Evolutionary conservation across 2,797 vertebrate genomes (phyloP).

Genomic region (Apodemus agrarius): DNA sequence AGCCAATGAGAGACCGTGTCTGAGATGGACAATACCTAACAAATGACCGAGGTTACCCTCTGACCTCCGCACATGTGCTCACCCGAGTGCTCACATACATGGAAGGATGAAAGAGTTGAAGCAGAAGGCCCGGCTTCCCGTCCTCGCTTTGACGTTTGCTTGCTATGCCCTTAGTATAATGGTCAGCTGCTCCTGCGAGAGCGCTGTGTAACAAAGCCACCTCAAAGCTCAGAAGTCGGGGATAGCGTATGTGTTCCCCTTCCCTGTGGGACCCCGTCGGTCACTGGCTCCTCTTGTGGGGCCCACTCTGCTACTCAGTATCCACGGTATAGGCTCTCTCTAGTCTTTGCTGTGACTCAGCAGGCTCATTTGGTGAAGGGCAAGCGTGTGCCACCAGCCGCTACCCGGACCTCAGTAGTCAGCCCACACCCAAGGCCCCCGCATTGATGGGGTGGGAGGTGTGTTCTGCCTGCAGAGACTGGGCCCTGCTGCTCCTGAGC

Average conservation of each 20-base stretch:
- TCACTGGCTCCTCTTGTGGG: background rate
- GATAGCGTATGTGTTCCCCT: background rate
- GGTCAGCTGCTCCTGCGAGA: background rate
- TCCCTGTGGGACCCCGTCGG: background rate
- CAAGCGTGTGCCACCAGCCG: background rate
- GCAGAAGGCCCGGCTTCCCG: background rate
- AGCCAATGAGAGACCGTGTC: background rate
- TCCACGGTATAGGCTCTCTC: background rate
- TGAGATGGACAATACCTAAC: background rate
- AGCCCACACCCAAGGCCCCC: background rate
- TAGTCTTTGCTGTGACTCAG: background rate
- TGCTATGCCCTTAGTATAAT: background rate
- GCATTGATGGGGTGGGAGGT: background rate
- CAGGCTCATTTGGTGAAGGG: background rate
- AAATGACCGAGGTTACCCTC: background rate
- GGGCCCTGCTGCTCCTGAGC: background rate
- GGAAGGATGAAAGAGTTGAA: background rate
- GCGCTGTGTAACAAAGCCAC: conserved; percentile 26
- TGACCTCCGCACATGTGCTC: background rate
- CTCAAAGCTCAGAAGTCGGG: background rate
- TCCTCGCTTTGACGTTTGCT: background rate
- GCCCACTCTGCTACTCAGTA: background rate
- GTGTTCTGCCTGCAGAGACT: background rate
- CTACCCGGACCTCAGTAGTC: background rate
- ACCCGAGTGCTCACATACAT: background rate